Evolutionary conservation across 2,888 invertebrate genomes (phyloP), one percentile per base, ranked within the genome.

Genomic region (Colostygia pectinataria): DNA sequence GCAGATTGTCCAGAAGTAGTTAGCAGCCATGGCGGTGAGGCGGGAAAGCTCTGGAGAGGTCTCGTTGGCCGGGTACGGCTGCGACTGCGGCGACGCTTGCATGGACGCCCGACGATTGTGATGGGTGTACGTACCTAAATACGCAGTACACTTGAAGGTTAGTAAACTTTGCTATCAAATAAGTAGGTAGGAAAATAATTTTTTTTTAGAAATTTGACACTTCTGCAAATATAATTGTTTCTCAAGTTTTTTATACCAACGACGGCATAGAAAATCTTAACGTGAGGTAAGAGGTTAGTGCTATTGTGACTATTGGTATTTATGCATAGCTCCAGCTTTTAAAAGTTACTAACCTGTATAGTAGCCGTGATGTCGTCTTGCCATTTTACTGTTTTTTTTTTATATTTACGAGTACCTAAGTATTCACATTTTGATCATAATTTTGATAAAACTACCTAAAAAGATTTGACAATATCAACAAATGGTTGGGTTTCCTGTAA

Each of bases 1-100:
- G 52, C 66, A 74, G 0, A 52, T 49, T 8, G 63, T 39, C 57
- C 65, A 57, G 14, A 73, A 40, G 47, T 65, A 71, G 15, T 59
- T 46, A 2, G 40, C 47, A 2, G 55, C 57, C 29, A 57, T 47
- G 5, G 55, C 53, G 20, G 34, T 40, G 7, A 63, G 33, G 2
- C 47, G 23, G 8, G 53, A 36, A 20, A 63, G 10, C 8, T 52
- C 36, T 10, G 18, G 3, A 4, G 18, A 18, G 9, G 39, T 36
- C 9, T 27, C 9, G 15, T 36, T 53, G n/a, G 9, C 32, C n/a
- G 15, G 4, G 6, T n/a, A 2, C 2, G 18, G n/a, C 20, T 8
- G 34, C 5, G 32, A 5, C 6, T 20, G 12, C 8, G 40, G 29
- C 5, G 32, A 5, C 6, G 25, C 9, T 9, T 37, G 29, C 1